Conservation (phyloP, 2,888 invertebrate species). For the Frankliniella fusca region DNA sequence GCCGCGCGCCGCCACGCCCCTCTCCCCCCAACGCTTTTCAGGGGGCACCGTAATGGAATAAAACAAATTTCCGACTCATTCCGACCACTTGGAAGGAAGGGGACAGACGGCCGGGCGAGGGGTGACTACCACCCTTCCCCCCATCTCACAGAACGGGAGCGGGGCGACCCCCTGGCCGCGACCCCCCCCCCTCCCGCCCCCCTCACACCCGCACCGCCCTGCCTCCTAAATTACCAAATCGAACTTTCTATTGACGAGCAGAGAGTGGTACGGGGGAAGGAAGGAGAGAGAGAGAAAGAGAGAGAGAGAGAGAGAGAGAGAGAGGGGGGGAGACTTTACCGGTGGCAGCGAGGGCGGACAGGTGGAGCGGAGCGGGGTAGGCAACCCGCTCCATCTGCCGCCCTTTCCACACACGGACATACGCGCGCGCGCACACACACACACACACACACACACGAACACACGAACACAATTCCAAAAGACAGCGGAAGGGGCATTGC, state of each 20-base stretch:
- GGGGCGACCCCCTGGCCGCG: background rate
- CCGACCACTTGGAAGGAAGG: conserved; percentile 28
- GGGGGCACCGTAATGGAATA: conserved; percentile 21
- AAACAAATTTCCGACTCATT: conserved; percentile 33
- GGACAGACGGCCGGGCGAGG: background rate
- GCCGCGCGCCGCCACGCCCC: background rate
- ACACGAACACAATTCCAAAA: too few species aligned
- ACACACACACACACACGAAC: too few species aligned
- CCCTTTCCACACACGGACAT: too few species aligned
- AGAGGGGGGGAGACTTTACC: background rate
- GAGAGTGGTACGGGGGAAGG: background rate
- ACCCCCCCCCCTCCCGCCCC: background rate
- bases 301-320: too few species aligned
- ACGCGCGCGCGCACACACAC: too few species aligned
- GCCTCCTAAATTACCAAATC: conserved; percentile 35
- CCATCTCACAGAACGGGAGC: background rate
- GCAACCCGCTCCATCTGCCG: too few species aligned
- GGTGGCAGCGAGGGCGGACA: background rate
- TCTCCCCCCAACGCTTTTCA: background rate
- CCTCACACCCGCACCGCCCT: background rate
- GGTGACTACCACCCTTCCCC: background rate
- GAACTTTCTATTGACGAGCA: conserved; percentile 31
- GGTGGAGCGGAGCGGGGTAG: too few species aligned
- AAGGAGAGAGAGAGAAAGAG: too few species aligned
- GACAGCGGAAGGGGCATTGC: too few species aligned